Evolutionary conservation across 1,140 invertebrate species (phyloP), one percentile per base, ranked within the genome.

Genomic region (Bombus soroeensis): DNA sequence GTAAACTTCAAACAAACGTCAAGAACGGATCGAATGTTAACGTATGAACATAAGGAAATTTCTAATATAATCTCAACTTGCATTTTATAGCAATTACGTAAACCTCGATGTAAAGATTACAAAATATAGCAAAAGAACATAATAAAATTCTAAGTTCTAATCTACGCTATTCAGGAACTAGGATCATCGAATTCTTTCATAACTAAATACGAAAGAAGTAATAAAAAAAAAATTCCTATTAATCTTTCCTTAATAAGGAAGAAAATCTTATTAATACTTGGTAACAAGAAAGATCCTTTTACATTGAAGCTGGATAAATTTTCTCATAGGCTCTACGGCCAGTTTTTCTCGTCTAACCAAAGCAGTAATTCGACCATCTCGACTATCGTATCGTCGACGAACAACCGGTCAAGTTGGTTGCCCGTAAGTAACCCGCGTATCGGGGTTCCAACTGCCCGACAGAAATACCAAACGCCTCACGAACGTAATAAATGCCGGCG

Each of bases 401-500:
- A 41, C 41, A 78, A 84, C 82, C 74, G 82, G 75, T 78, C 37
- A 78, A 28, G 82, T 79, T 37, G 37, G 18, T 70, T 41, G 10
- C 5, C 34, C 34, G 41, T 28, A 59, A 66, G 72, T 74, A 68
- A 76, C 32, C 57, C 13, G 53, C 53, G 28, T 39, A 18, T 34
- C 59, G 71, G 34, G 71, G 37, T 2, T 32, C 15, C 8, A 13
- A 43, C 1, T 66, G 68, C 72, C 59, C 41, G 68, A 73, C 32
- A 53, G 83, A 72, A 80, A 79, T 79, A 64, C 53, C 83, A 32
- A 72, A 62, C n/a, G 66, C 68, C 53, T 78, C 82, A 70, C 64
- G 82, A 34, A 22, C 22, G 64, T n/a, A 83, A 83, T 83, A 83
- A 83, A 83, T 78, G 82, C 64, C 75, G 32, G 15, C 18, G 39